Base-by-base conservation (phyloP, 2,113 vertebrate genomes). In the Haplotaxodon microlepis region DNA sequence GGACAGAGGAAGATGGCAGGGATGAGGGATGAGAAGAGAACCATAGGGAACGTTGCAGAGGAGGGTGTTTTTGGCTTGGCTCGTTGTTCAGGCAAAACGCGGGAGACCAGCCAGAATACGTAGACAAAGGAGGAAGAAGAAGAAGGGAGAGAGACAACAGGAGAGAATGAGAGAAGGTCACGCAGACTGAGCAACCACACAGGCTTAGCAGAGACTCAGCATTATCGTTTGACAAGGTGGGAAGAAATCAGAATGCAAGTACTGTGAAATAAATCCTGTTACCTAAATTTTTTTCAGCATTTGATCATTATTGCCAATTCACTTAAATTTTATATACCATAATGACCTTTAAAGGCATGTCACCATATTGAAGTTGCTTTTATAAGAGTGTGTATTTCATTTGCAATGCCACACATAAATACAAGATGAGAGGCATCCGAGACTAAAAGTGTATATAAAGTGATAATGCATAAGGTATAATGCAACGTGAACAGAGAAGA, bases 131-230 rank as follows among this genome's bases (percentile, higher is more conserved):
- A 88, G 53, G 61, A 66, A 66, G 34, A 53, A 31, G 53, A 89
- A 56, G 61, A 83, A 84, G 59, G 24, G 42, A 87, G 57, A 80
- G 61, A 83, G 69, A 83, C 59, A 84, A 81, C 53, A 71, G 42
- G 71, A 29, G 76, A 83, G 79, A 82, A 94, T 82, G 86, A 84
- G 90, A 88, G 88, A 92, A 93, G 91, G 94, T 93, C 92, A 93
- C 36, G 53, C 84, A 51, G 86, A 82, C 79, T 57, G 61, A 83
- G 66, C 27, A 82, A 50, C 63, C 47, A 79, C 42, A 12, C 61
- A 81, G 86, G 61, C 42, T 86, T 66, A 61, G 84, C 40, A 78
- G 71, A 83, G 24, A 81, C 84, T 85, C 69, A 80, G 21, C 24
- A 8, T 12, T 38, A 83, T 40, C 16, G 71, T 90, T 80, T 88